These are phyloP conservation scores for Psylliodes chrysocephalus DNA, from an alignment of 2,888 invertebrate genomes.

Conservation along the genomic window DNA sequence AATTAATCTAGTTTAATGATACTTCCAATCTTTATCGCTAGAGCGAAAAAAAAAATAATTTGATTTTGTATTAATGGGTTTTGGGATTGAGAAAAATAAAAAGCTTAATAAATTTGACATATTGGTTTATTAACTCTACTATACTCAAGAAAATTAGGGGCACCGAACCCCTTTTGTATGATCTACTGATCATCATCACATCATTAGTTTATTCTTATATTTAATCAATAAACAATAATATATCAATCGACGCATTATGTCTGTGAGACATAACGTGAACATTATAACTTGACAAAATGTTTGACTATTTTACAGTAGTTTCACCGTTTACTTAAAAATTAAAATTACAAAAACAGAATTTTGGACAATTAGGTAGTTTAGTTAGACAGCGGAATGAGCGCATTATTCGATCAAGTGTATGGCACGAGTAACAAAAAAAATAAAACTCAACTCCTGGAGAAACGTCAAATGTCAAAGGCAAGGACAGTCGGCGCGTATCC, in stretches of 20 bases:
- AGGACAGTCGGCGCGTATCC: constrained; percentile 58
- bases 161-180: constrained; percentile 66
- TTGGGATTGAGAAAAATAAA: neutral
- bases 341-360: constrained; percentile 47
- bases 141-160: constrained; percentile 73
- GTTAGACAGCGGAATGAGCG: constrained; percentile 46
- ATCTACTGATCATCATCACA: constrained; percentile 78
- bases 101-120: constrained; percentile 67
- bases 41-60: too few relatives aligned
- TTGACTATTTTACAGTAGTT: constrained; percentile 56
- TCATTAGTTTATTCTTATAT: constrained; percentile 70
- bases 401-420: constrained; percentile 47
- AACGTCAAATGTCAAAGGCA: constrained; percentile 52
- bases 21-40: too few relatives aligned
- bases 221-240: constrained; percentile 66
- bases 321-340: constrained; percentile 40
- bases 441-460: constrained; percentile 43
- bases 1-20: too few relatives aligned
- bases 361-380: constrained; percentile 39
- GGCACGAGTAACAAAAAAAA: constrained; percentile 51
- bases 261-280: constrained; percentile 63
- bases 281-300: constrained; percentile 64
- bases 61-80: too few relatives aligned
- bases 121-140: constrained; percentile 81
- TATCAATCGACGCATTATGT: constrained; percentile 63